Percentiles rank a stretch among this genome's conserved stretches.
phyloP scores from a whole-genome alignment of 2,888 invertebrate genomes.

The Hybos culiciformis region DNA sequence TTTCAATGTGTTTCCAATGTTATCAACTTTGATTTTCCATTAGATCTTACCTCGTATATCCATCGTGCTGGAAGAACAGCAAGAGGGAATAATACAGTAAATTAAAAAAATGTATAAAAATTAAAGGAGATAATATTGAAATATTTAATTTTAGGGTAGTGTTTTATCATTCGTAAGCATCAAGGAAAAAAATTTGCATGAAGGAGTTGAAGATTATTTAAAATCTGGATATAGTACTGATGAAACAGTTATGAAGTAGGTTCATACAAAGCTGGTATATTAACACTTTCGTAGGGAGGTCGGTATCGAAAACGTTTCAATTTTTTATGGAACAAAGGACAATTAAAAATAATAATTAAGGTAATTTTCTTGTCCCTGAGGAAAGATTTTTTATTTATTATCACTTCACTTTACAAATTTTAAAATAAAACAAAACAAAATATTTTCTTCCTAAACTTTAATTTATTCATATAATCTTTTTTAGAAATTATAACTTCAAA shows the following conservation, averaged over 20 bases:
- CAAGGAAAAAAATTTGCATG: slow-evolving; percentile 57
- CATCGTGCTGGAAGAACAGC: slow-evolving; percentile 92
- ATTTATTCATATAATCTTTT: too few relatives aligned
- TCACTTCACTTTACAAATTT: too few relatives aligned
- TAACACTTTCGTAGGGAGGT: too few relatives aligned
- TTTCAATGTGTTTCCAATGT: slow-evolving; percentile 96
- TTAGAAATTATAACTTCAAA: slow-evolving; percentile 82
- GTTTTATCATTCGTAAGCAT: slow-evolving; percentile 80
- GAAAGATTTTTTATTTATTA: too few relatives aligned
- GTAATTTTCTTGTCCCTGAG: too few relatives aligned
- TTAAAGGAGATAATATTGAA: too few relatives aligned
- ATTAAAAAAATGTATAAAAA: background rate
- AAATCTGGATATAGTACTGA: slow-evolving; percentile 50
- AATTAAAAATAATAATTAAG: too few relatives aligned
- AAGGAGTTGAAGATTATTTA: slow-evolving; percentile 61
- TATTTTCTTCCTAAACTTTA: too few relatives aligned
- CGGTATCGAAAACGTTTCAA: too few relatives aligned
- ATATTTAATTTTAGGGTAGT: slow-evolving; percentile 46
- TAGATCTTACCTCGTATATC: slow-evolving; percentile 77
- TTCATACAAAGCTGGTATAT: too few relatives aligned
- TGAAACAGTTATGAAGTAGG: slow-evolving; percentile 46
- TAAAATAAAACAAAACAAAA: too few relatives aligned
- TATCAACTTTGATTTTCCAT: slow-evolving; percentile 96
- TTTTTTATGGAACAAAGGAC: too few relatives aligned
- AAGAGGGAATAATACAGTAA: slow-evolving; percentile 65